Base-by-base conservation (phyloP, 1,140 invertebrate species). In the Bombus superbus region DNA sequence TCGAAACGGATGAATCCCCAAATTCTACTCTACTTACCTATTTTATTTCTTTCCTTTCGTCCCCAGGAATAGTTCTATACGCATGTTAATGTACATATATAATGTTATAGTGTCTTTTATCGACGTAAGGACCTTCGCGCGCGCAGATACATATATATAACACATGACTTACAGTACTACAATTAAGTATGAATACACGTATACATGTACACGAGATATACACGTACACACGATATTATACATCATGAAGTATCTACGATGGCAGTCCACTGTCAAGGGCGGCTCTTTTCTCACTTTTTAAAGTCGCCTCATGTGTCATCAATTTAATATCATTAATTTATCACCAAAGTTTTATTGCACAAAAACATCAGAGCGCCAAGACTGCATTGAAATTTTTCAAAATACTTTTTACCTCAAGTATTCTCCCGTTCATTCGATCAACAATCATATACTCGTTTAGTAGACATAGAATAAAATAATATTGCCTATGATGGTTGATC, bases 61-160 rank as follows among this genome's bases (percentile, higher is more conserved):
- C 75, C 66, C 92, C 90, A 89, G 91, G 90, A 92, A 92, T 91
- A 94, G 90, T 88, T 90, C 91, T 94, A 92, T 94, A 93, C 93
- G 92, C 93, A 94, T 94, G 93, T 94, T 95, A 94, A 94, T 95
- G 93, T 94, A 95, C 91, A 94, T 95, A 95, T 91, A 92, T 92
- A 90, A 93, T 93, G 92, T 94, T 94, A 93, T 89, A 94, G 92
- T 94, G 92, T 94, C 94, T 93, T 94, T 94, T 95, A 94, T 93
- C 90, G 92, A 92, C 89, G 90, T 94, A 94, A 94, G 86, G 88
- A 93, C 92, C 87, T 92, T 93, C 92, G 92, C 87, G 90, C 83
- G 91, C 88, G 91, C 89, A 91, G 78, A 90, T 75, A 83, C 82
- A 90, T 44, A 92, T 42, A 57, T 76, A 85, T n/a, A 62, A 85